Evolutionary conservation across 2,113 vertebrate genomes (phyloP), one percentile per base, ranked within the genome.

Genomic region (Sceloporus tristichus): DNA sequence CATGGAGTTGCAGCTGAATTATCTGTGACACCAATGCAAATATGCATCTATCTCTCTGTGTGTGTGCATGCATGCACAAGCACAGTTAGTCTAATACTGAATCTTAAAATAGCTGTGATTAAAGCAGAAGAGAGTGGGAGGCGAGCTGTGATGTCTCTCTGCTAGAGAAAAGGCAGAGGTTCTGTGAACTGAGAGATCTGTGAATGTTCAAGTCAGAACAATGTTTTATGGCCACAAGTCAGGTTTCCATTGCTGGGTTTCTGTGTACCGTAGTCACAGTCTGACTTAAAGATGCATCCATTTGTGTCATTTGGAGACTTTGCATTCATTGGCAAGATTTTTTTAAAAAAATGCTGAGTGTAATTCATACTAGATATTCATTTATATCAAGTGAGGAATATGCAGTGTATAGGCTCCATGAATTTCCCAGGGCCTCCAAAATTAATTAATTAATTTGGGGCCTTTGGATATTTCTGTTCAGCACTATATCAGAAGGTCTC

Each of bases 61-160:
- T n/a, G n/a, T 76, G 34, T 14, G 4, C 38, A 10, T 27, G 62
- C 4, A 25, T 65, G 53, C 21, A 8, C n/a, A 16, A 4, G 4
- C 70, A 77, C 42, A 56, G 62, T 16, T 23, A 70, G 65, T 71
- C 77, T 79, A 79, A 79, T 79, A 71, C 5, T 21, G 10, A 38
- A 19, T 79, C 53, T 56, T 79, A 79, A 79, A 86, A 86, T 79
- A 79, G 76, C 76, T 53, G 21, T 5, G n/a, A 79, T 86, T 68
- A 38, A 25, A 54, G 65, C 11, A 38, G 76, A 23, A 70, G 38
- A 56, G 48, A 79, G 77, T 79, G 42, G 59, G 62, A 79, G 65
- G 21, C 65, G 79, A 56, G 65, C 77, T 71, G 65, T 38, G 14
- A 40, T 42, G 53, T 77, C 42, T 88, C 82, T 2, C 23, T 85